Conservation (phyloP, 1,140 invertebrate genomes). For the Rhopalosiphum padi region DNA sequence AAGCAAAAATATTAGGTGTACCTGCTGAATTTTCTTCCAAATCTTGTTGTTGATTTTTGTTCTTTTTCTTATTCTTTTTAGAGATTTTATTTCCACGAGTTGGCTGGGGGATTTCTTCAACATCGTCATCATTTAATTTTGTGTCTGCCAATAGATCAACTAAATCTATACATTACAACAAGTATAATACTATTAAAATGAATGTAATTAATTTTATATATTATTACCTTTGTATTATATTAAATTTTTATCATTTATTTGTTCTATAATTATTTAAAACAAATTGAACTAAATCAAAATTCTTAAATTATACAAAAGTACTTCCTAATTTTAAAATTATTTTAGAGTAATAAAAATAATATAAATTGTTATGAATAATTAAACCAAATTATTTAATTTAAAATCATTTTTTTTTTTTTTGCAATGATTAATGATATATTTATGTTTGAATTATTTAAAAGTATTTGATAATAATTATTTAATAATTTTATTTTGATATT, state of each 20-base stretch:
- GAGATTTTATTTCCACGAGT: background rate
- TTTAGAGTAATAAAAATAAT: too few relatives aligned
- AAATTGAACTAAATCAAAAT: background rate
- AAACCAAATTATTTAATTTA: too few relatives aligned
- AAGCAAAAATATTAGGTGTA: background rate
- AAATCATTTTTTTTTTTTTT: too few relatives aligned
- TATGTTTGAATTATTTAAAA: too few relatives aligned
- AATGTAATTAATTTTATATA: background rate
- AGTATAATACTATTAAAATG: background rate
- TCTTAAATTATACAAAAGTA: background rate
- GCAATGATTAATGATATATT: too few relatives aligned
- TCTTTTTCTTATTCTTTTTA: slow-evolving; percentile 14
- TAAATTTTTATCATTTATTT: background rate
- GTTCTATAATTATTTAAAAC: background rate
- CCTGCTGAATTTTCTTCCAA: background rate
- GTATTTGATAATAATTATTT: too few relatives aligned
- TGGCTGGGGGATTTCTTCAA: background rate
- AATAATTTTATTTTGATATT: too few relatives aligned
- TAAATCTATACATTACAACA: background rate
- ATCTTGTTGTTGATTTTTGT: background rate
- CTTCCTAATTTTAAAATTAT: too few relatives aligned
- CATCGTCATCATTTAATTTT: background rate
- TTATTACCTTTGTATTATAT: background rate
- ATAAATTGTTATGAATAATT: too few relatives aligned
- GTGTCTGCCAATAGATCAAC: background rate